Evolutionary conservation across 1,140 invertebrate genomes (phyloP).

Genomic region (Caligus rogercresseyi): DNA sequence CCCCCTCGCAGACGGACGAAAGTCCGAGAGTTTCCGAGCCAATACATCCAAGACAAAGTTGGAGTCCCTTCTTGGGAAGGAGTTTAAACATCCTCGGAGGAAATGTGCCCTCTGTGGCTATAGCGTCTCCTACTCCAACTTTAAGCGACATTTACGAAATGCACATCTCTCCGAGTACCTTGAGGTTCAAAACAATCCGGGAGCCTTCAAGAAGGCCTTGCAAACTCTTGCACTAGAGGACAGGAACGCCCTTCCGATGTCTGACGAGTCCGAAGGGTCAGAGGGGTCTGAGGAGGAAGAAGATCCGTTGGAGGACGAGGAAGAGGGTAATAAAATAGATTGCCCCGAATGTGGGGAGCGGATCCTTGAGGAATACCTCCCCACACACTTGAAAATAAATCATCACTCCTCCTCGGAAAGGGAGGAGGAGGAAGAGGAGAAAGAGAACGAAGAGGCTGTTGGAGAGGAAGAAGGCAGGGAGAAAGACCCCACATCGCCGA

Average conservation of each 20-base stretch:
- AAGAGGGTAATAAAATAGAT: not conserved
- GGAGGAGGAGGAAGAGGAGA: not conserved
- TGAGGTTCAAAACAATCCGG: not conserved
- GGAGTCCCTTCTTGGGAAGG: constrained; percentile 16
- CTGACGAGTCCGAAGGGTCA: not conserved
- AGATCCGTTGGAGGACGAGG: not conserved
- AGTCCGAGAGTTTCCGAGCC: constrained; percentile 8
- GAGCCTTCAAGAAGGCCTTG: not conserved
- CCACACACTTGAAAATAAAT: not conserved
- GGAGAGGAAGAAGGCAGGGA: not conserved
- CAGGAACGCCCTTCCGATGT: not conserved
- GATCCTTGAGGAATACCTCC: not conserved
- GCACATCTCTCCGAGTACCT: not conserved
- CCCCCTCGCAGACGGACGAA: not conserved
- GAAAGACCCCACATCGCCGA: not conserved
- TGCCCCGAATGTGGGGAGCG: not conserved
- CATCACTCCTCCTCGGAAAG: not conserved
- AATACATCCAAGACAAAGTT: constrained; percentile 17
- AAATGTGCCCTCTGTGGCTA: constrained; percentile 16
- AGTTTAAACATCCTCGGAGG: constrained; percentile 20
- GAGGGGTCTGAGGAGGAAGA: constrained; percentile 5
- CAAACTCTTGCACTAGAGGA: not conserved
- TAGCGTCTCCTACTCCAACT: constrained; percentile 18
- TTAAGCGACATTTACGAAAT: constrained; percentile 16
- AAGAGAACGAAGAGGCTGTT: not conserved